Conservation (phyloP, 2,113 vertebrate species). For the Pseudopipra pipra region DNA sequence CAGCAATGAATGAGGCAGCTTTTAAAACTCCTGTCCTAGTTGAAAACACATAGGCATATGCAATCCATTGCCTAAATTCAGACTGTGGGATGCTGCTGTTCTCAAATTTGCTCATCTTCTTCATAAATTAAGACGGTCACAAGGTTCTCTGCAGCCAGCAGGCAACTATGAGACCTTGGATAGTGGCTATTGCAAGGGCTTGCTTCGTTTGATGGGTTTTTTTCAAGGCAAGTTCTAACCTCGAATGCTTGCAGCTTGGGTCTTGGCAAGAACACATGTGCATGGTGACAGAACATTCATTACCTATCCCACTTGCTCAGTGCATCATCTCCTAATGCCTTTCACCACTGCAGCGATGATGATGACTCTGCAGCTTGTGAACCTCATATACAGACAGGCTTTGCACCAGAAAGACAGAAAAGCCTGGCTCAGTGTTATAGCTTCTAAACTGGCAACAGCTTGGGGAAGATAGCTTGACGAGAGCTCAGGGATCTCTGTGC, state of each 20-base stretch:
- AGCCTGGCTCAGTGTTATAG: background rate
- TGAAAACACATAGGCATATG: background rate
- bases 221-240: background rate
- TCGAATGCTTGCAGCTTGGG: background rate
- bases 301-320: background rate
- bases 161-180: background rate
- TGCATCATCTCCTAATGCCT: background rate
- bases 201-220: background rate
- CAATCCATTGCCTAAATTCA: background rate
- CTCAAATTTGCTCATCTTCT: background rate
- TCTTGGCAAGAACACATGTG: background rate
- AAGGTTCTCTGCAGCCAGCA: background rate
- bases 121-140: background rate
- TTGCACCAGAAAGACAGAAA: background rate
- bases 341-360: background rate
- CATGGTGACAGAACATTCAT: background rate
- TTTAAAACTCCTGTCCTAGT: background rate
- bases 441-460: background rate
- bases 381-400: background rate
- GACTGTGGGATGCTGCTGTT: background rate
- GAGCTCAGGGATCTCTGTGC: background rate
- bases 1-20: background rate
- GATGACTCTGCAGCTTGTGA: background rate
- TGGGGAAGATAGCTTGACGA: background rate
- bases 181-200: background rate